A percentile compares a stretch with the other conserved stretches of the same genome.
phyloP scores from a whole-genome alignment of 1,140 invertebrate species.

The Ceratina calcarata region DNA sequence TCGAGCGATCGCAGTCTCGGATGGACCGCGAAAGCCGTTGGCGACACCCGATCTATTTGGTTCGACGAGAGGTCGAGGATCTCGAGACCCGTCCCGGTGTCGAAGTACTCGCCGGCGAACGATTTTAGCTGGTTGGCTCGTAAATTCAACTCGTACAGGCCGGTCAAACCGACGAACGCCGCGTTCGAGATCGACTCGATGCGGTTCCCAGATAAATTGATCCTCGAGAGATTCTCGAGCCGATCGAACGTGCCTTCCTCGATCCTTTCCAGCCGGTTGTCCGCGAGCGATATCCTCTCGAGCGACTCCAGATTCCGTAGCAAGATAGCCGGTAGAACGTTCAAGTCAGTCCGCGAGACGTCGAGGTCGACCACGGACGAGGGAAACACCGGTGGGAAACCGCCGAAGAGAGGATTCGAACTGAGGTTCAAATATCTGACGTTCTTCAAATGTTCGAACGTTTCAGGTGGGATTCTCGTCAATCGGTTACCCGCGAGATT shows the following conservation, averaged over 20 bases:
- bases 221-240: constrained; percentile 85
- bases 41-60: constrained; percentile 86
- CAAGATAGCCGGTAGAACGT: constrained; percentile 86
- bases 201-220: constrained; percentile 88
- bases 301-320: constrained; percentile 85
- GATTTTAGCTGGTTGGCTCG: constrained; percentile 88
- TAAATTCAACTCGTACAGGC: constrained; percentile 88
- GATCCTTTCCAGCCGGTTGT: constrained; percentile 87
- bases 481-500: constrained; percentile 91
- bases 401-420: constrained; percentile 84
- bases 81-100: constrained; percentile 88
- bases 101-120: constrained; percentile 88
- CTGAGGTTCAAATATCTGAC: constrained; percentile 90
- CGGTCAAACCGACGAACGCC: constrained; percentile 87
- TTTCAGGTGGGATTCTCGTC: constrained; percentile 84
- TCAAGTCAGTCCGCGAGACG: constrained; percentile 86
- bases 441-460: constrained; percentile 85
- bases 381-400: constrained; percentile 78
- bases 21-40: constrained; percentile 90
- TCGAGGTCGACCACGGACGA: constrained; percentile 84
- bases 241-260: constrained; percentile 87
- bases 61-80: constrained; percentile 89
- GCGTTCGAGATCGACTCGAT: constrained; percentile 89
- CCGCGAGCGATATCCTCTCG: constrained; percentile 83
- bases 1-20: constrained; percentile 86